Base-by-base conservation (phyloP, 2,888 invertebrate genomes). In the Mellilla xanthometata region DNA sequence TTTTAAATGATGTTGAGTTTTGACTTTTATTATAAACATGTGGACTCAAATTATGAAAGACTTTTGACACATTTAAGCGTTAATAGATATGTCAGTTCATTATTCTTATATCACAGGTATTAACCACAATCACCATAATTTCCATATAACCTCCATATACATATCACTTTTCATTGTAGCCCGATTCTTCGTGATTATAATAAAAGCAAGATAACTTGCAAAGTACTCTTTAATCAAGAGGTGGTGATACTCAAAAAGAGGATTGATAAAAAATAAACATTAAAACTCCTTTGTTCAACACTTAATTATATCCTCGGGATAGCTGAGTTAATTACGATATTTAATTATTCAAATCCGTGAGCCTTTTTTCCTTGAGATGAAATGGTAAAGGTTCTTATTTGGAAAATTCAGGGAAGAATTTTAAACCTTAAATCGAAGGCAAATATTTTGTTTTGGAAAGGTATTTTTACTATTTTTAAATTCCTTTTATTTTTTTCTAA, bases 271-370 rank as follows among this genome's bases (percentile, higher is more conserved):
- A 65, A 64, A 62, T 59, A 66, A 61, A 66, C 54, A 55, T 62
- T 48, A 47, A 54, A 62, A 67, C 57, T 70, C 63, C 63, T 70
- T 73, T 67, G 67, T 72, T 65, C 60, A 65, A 68, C 74, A 70
- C 57, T 80, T 76, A 72, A 80, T 81, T 79, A 82, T 73, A 72
- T 73, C 65, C 53, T 65, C 51, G 56, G 65, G 65, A 72, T 67
- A 68, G 62, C 52, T 46, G 64, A 70, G 69, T 74, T 75, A 70
- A 77, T 78, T 72, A 65, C 68, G 67, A 81, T 81, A 80, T 80
- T 84, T 79, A 78, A 82, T 82, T 79, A 82, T 78, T 76, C 70
- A 81, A 82, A 81, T 76, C 64, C 62, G 60, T 48, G 65, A 75
- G 60, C 69, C 71, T 65, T 76, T 80, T 76, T 72, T 61, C 55